Base-by-base conservation (phyloP, 37 sponge, comb jelly and placozoan genomes). In the Haliclona indistincta region DNA sequence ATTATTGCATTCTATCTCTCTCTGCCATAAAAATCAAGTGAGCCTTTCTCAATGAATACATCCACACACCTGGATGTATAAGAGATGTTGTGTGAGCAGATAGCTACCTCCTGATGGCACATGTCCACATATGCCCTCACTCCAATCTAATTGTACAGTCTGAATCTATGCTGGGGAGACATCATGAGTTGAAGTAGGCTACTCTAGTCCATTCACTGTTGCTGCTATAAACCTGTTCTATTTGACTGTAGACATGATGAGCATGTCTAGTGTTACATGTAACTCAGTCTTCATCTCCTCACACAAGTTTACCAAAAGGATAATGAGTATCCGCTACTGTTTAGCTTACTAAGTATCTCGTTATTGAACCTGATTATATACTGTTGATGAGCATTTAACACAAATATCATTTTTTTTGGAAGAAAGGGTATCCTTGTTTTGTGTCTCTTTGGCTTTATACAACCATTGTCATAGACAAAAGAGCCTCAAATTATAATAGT, bases 31-130 rank as follows among this genome's bases (percentile, higher is more conserved):
- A n/a, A n/a, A n/a, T n/a, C n/a, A n/a, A n/a, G n/a, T n/a, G n/a
- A n/a, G n/a, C n/a, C n/a, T n/a, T n/a, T n/a, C 39, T 81, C 77
- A 82, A 63, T 32, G 47, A 30, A 80, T 63, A 53, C 67, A 51
- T 43, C 88, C 88, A 71, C 83, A 87, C 1, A 87, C 73, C 15
- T 77, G 43, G 20, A n/a, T n/a, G 72, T 70, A 70, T 77, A 87
- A 42, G 39, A 38, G 20, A 75, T 44, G 23, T 75, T 68, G 55
- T 63, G 3, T 37, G 56, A 43, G 38, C 52, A 72, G 70, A 53
- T 63, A 87, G 37, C 83, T 75, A 15, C 39, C 51, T 25, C 37
- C 29, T 29, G n/a, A 38, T n/a, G 15, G 53, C 38, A 3, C 38
- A 0, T 6, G 33, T 43, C 75, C 26, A 23, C 52, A 39, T 58